Conservation (phyloP, 2,888 invertebrate genomes). For the Drosophila multiciliata region DNA sequence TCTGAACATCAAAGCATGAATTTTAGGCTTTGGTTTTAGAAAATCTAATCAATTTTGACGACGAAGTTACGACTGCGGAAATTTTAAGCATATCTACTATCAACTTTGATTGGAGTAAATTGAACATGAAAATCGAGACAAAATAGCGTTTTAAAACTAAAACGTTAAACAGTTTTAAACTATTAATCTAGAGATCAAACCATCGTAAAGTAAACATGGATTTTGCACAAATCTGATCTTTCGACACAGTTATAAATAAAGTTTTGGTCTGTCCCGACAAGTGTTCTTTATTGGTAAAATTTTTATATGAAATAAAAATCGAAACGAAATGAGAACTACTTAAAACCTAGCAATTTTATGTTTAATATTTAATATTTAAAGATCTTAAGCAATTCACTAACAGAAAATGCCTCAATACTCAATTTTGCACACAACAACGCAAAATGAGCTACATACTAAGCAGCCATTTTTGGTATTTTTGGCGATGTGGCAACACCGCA, state of each 20-base stretch:
- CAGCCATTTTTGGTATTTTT: conserved; percentile 30
- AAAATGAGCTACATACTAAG: conserved; percentile 6
- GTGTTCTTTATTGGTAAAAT: neutral
- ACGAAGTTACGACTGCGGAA: no score
- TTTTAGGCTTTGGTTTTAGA: neutral
- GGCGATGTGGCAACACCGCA: conserved; percentile 32
- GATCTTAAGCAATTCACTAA: neutral
- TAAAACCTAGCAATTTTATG: neutral
- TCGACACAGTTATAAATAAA: neutral
- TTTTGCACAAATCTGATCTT: neutral
- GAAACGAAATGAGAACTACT: neutral
- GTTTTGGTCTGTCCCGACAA: neutral
- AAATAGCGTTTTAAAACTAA: neutral
- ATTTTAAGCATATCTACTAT: neutral
- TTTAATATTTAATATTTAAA: neutral
- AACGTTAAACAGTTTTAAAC: no score
- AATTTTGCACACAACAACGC: neutral
- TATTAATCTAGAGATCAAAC: neutral
- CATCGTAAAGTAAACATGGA: rapidly evolving
- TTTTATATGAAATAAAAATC: neutral
- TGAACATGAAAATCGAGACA: neutral
- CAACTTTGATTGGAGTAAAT: neutral
- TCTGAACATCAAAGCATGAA: no score
- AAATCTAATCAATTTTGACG: neutral
- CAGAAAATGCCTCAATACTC: neutral